These are phyloP conservation scores for Penaeus chinensis DNA, from an alignment of 1,140 invertebrate genomes.

Conservation along the genomic window DNA sequence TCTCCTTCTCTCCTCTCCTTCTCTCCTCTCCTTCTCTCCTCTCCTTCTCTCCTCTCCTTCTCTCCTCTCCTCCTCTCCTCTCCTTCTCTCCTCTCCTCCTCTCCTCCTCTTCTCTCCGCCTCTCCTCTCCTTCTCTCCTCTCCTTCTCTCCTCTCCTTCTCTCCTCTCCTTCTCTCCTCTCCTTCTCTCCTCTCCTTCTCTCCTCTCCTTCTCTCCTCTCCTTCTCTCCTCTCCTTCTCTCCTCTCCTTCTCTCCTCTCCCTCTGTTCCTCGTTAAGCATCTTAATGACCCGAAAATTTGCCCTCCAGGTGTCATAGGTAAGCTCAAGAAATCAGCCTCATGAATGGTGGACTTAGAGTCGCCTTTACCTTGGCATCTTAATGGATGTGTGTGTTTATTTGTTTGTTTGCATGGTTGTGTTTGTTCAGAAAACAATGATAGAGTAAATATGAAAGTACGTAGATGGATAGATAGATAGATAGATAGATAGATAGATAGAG, in stretches of 20 bases:
- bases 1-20: no score
- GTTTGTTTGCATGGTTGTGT: not conserved
- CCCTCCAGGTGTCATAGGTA: not conserved
- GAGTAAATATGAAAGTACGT: no score
- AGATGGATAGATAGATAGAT: not conserved
- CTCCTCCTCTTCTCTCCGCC: not conserved
- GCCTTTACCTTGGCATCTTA: no score
- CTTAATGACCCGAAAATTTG: not conserved
- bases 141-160: not conserved
- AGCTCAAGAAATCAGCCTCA: not conserved
- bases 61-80: not conserved
- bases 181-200: not conserved
- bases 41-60: not conserved
- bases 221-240: conserved; percentile 8
- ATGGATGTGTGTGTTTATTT: not conserved
- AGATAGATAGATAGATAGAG: not conserved
- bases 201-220: not conserved
- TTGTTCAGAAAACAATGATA: no score
- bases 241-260: not conserved
- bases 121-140: not conserved
- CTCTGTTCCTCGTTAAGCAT: not conserved
- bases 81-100: no score
- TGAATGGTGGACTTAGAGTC: no score
- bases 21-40: not conserved
- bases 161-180: not conserved